A percentile compares a stretch with the other conserved stretches of the same genome.
Conservation (phyloP, 2,113 vertebrate genomes). For the Eleginops maclovinus region DNA sequence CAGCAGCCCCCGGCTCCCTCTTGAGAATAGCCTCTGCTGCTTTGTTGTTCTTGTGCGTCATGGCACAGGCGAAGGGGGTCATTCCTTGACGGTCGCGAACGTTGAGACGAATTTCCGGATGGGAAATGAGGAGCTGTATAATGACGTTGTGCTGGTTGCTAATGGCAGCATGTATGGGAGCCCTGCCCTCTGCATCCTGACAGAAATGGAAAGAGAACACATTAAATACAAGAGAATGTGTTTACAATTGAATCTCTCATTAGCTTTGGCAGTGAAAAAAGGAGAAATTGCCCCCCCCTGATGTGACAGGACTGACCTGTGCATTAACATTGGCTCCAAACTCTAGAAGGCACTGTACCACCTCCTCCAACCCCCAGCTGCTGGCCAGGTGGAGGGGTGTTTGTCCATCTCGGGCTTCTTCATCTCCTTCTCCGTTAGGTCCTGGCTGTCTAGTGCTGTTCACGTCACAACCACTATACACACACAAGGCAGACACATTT, state of each 20-base stretch:
- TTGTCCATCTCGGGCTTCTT: slow-evolving; percentile 96
- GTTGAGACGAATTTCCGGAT: slow-evolving; percentile 93
- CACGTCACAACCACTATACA: slow-evolving; percentile 92
- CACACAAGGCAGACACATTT: slow-evolving; percentile 1
- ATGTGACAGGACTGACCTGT: slow-evolving; percentile 83
- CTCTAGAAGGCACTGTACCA: slow-evolving; percentile 97
- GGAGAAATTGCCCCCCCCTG: too few species aligned
- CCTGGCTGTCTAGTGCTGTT: slow-evolving; percentile 93
- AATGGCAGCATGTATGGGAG: slow-evolving; percentile 95
- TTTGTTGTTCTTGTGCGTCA: slow-evolving; percentile 98
- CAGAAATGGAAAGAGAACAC: neutral
- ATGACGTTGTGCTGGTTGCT: slow-evolving; percentile 95
- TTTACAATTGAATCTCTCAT: neutral
- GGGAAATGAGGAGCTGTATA: slow-evolving; percentile 96
- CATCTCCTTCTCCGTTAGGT: slow-evolving; percentile 93
- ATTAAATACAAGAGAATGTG: neutral
- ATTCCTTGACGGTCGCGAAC: slow-evolving; percentile 95
- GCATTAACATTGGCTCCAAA: slow-evolving; percentile 97
- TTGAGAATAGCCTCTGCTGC: slow-evolving; percentile 97
- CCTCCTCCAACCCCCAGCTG: slow-evolving; percentile 95
- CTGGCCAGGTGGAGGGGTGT: slow-evolving; percentile 94
- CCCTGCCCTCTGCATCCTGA: slow-evolving; percentile 96
- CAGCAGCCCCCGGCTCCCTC: slow-evolving; percentile 94
- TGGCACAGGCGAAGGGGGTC: slow-evolving; percentile 97
- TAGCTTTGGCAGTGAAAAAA: neutral